Evolutionary conservation across 2,113 vertebrate species (phyloP).

Genomic region (Chaetorhynchus papuensis): DNA sequence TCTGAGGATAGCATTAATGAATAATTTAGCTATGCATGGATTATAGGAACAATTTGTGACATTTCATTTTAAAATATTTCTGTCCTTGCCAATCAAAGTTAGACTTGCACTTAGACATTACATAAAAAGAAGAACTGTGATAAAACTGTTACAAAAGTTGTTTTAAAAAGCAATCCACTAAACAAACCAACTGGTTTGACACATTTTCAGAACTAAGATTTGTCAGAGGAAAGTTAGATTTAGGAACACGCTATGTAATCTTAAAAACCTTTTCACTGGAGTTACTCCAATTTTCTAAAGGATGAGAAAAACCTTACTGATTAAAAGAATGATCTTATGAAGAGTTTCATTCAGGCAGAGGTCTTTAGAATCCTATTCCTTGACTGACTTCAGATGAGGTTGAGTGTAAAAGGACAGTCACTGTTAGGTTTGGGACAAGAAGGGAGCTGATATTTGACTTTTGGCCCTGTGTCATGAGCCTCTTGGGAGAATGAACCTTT

Average conservation of each 20-base stretch:
- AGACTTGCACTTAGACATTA: background rate
- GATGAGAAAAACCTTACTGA: background rate
- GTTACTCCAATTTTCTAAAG: background rate
- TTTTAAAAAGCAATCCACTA: background rate
- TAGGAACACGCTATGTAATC: background rate
- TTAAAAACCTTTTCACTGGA: background rate
- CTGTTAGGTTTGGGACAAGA: background rate
- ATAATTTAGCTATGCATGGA: slow-evolving; percentile 12
- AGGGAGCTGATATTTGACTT: background rate
- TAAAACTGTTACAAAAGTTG: background rate
- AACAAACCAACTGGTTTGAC: background rate
- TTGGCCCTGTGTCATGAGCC: background rate
- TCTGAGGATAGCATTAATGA: background rate
- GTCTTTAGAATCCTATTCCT: background rate
- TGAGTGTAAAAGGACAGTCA: background rate
- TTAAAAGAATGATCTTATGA: background rate
- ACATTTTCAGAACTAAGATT: background rate
- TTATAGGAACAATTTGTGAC: background rate
- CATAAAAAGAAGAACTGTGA: background rate
- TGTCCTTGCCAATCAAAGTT: background rate
- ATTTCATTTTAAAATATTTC: slow-evolving; percentile 24
- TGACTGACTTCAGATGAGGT: background rate
- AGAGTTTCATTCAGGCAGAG: background rate
- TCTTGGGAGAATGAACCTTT: background rate
- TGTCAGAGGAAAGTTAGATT: background rate